These are phyloP conservation scores for Pluvialis apricaria DNA, from an alignment of 2,113 vertebrate genomes.

Conservation along the genomic window DNA sequence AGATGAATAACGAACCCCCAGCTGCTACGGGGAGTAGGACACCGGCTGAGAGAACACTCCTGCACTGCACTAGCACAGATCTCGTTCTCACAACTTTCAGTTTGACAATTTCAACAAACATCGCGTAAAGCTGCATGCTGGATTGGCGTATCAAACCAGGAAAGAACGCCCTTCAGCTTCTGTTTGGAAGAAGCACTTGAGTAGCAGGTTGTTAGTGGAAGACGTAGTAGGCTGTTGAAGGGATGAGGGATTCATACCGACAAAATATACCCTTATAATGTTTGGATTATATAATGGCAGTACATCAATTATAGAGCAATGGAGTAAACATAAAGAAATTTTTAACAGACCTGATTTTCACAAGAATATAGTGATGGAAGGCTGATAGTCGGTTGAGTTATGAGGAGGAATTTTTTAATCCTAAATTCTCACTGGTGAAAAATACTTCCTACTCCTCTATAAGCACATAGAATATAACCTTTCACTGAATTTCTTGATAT, in stretches of 20 bases:
- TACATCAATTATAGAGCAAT: background rate
- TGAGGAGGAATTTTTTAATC: background rate
- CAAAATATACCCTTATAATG: background rate
- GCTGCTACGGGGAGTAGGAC: background rate
- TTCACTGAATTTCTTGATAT: slow-evolving; percentile 59
- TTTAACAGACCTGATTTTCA: background rate
- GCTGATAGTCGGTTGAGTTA: background rate
- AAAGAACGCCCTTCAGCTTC: background rate
- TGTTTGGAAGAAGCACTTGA: background rate
- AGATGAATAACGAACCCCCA: background rate
- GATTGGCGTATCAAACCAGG: background rate
- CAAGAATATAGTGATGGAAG: background rate
- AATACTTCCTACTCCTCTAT: slow-evolving; percentile 50
- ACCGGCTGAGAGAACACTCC: background rate
- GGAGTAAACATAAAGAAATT: background rate
- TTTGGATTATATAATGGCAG: background rate
- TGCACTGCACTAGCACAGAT: background rate
- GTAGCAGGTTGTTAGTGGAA: background rate
- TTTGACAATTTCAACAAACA: background rate
- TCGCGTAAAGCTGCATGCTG: background rate
- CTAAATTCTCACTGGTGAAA: background rate
- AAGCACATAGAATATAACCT: slow-evolving; percentile 66
- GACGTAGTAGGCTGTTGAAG: background rate
- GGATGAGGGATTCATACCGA: background rate
- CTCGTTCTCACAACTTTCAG: background rate